Evolutionary conservation across 2,113 vertebrate species (phyloP), one percentile per base, ranked within the genome.

Genomic region (Trochalopteron elliotii): DNA sequence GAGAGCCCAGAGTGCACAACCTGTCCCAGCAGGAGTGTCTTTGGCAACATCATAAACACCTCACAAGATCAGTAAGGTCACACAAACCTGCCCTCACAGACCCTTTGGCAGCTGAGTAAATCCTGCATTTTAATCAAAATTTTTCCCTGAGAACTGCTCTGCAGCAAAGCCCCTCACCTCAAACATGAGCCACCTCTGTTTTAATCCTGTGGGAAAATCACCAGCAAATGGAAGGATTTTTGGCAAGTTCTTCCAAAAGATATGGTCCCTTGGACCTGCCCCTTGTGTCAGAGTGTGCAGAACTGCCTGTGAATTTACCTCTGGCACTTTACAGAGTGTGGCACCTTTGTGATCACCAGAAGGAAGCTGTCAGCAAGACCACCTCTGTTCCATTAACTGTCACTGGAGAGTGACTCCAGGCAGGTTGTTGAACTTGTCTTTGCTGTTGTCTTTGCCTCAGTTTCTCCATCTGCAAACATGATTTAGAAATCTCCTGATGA

Each of bases 381-480:
- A 64, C 27, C 59, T 4, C 11, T 64, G 83, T 42, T 60, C 64
- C 40, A 75, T 21, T 17, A 68, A 56, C 6, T 91, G 61, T 17
- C 94, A 91, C 71, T 9, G 37, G 37, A 33, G 23, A 57, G 42
- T 55, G 71, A 67, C 87, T 77, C 60, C 55, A 44, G 84, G 88
- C 42, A 64, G 90, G 52, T 2, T 74, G 96, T 1, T 90, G 57
- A 86, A 83, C 79, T 93, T 85, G 89, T 37, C 89, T 79, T 50
- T 67, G 63, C 83, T 83, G 92, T 91, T 87, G 79, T 60, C 77
- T 89, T 76, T 68, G 79, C 64, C 86, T 93, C 85, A 71, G 80
- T 96, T 94, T 97, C 92, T 81, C 80, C 86, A 95, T 92, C 86
- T 69, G 90, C 7, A 96, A 96, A 95, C 57, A 92, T 0, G 53